A percentile compares a stretch with the other conserved stretches of the same genome.
phyloP scores from a whole-genome alignment of 2,797 vertebrate genomes.

The Pangasius macronema region DNA sequence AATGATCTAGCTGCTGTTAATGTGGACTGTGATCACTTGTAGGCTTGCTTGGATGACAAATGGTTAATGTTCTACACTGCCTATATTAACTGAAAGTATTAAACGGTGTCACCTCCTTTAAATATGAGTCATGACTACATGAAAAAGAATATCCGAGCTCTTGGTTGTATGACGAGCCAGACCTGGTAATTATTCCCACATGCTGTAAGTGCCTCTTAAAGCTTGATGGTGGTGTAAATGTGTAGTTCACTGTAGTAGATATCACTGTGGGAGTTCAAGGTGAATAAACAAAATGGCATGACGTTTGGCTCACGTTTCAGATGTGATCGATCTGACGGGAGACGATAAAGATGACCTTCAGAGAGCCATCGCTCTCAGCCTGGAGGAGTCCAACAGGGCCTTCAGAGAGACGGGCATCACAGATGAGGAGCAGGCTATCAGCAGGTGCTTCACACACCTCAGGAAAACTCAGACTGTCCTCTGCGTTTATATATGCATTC shows the following conservation, averaged over 20 bases:
- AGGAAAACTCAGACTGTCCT: neutral
- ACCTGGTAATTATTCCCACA: neutral
- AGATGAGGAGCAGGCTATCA: constrained; percentile 98
- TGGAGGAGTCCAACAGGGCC: constrained; percentile 95
- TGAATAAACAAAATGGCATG: neutral
- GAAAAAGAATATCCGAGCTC: neutral
- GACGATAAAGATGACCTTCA: constrained; percentile 99
- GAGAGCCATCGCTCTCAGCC: constrained; percentile 96
- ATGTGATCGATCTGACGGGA: constrained; percentile 97
- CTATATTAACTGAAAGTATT: neutral
- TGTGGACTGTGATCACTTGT: neutral
- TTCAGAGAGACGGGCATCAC: constrained; percentile 99
- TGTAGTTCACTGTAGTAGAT: neutral
- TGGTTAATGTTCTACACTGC: neutral
- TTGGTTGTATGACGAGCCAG: neutral
- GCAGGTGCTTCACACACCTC: constrained; percentile 79
- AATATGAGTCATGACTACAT: neutral
- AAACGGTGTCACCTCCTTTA: neutral
- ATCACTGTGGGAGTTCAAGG: neutral
- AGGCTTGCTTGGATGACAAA: neutral
- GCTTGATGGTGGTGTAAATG: neutral
- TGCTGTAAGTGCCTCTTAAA: constrained; percentile 5
- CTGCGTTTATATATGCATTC: no score
- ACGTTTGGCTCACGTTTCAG: constrained; percentile 69
- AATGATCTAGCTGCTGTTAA: neutral